Evolutionary conservation across 2,113 vertebrate species (phyloP).

Genomic region (Eidolon helvum): DNA sequence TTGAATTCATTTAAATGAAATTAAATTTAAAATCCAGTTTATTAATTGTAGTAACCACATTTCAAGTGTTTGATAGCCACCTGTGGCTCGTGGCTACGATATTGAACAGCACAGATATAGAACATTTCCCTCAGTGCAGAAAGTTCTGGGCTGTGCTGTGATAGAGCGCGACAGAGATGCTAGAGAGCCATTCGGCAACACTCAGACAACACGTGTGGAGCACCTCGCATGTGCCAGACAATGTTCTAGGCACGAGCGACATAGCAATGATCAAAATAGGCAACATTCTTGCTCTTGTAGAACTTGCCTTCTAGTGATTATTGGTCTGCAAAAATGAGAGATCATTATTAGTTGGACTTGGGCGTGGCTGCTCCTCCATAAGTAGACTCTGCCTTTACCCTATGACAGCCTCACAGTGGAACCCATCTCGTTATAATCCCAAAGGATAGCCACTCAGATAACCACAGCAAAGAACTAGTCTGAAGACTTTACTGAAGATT

Average conservation of each 20-base stretch:
- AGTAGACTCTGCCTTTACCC: neutral
- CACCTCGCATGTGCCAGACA: neutral
- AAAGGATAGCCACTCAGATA: neutral
- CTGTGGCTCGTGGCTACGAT: neutral
- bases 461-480: neutral
- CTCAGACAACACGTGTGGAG: neutral
- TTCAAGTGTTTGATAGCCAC: neutral
- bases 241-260: neutral
- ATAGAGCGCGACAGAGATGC: neutral
- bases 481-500: neutral
- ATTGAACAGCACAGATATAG: neutral
- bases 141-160: neutral
- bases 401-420: neutral
- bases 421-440: neutral
- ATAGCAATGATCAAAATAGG: neutral
- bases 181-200: neutral
- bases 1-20: neutral
- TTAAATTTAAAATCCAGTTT: neutral
- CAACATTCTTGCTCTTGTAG: neutral
- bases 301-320: neutral
- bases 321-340: neutral
- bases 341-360: neutral
- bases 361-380: accelerated
- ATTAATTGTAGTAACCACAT: neutral
- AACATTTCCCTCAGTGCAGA: neutral